Conservation (phyloP, 2,888 invertebrate species). For the Melanostoma scalare region DNA sequence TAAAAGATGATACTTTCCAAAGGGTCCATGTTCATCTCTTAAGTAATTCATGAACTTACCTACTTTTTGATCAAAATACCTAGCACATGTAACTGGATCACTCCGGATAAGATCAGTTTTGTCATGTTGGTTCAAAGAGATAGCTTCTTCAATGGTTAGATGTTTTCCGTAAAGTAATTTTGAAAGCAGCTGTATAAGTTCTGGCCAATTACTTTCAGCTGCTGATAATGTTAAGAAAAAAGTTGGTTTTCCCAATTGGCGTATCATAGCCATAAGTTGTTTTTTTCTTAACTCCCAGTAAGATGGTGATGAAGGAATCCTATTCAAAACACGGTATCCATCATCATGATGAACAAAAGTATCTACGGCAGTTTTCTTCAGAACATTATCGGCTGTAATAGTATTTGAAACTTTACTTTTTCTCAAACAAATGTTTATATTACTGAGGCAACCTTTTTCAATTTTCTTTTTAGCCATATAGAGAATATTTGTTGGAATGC, state of each 20-base stretch:
- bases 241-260: conserved; percentile 8
- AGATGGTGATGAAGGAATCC: conserved; percentile 5
- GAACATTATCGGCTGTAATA: not conserved
- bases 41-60: conserved; percentile 20
- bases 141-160: conserved; percentile 7
- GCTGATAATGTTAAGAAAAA: conserved; percentile 18
- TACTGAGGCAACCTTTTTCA: not conserved
- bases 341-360: not conserved
- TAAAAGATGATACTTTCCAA: conserved; percentile 15
- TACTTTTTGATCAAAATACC: conserved; percentile 43
- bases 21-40: conserved; percentile 7
- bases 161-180: not conserved
- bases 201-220: conserved; percentile 1
- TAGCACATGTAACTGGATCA: conserved; percentile 44
- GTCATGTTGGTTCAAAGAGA: conserved; percentile 30
- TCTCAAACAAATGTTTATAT: not conserved
- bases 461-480: conserved; percentile 12
- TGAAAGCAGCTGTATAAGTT: conserved; percentile 6
- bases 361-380: not conserved
- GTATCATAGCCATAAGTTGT: conserved; percentile 17
- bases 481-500: not conserved
- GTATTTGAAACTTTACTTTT: not conserved
- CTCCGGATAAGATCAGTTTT: conserved; percentile 45
- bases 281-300: conserved; percentile 19
- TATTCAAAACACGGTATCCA: not conserved